phyloP scores from a whole-genome alignment of 2,888 invertebrate genomes.

The Caenorhabditis auriculariae region DNA sequence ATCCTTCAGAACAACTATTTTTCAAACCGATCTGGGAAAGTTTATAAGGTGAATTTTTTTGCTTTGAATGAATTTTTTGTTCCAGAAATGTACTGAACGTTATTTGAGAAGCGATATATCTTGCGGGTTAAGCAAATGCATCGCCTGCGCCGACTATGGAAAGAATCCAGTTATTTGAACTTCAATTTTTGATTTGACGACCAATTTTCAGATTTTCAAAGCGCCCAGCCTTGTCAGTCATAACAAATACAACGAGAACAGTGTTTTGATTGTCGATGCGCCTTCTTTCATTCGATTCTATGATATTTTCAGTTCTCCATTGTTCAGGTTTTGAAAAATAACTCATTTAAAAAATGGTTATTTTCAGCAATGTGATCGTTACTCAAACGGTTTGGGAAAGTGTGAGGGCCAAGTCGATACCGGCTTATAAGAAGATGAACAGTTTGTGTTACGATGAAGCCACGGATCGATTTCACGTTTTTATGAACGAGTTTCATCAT shows the following conservation, averaged over 20 bases:
- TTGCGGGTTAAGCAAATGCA: conserved; percentile 41
- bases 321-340: conserved; percentile 33
- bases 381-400: conserved; percentile 56
- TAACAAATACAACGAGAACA: conserved; percentile 13
- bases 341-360: neutral
- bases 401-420: conserved; percentile 75
- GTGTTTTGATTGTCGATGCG: conserved; percentile 49
- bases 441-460: conserved; percentile 73
- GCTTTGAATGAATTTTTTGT: neutral
- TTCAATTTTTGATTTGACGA: neutral
- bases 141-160: conserved; percentile 20
- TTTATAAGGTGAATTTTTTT: conserved; percentile 25
- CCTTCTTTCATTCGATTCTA: conserved; percentile 46
- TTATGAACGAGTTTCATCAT: conserved; percentile 95
- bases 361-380: conserved; percentile 45
- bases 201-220: conserved; percentile 13
- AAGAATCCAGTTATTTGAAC: conserved; percentile 9
- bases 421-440: conserved; percentile 82
- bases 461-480: conserved; percentile 78
- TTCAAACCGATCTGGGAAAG: conserved; percentile 39
- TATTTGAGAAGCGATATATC: conserved; percentile 56
- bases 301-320: conserved; percentile 53
- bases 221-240: conserved; percentile 8
- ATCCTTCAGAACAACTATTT: conserved; percentile 33
- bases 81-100: conserved; percentile 54